Conservation (phyloP, 2,888 invertebrate species). For the Drosophila prostipennis region DNA sequence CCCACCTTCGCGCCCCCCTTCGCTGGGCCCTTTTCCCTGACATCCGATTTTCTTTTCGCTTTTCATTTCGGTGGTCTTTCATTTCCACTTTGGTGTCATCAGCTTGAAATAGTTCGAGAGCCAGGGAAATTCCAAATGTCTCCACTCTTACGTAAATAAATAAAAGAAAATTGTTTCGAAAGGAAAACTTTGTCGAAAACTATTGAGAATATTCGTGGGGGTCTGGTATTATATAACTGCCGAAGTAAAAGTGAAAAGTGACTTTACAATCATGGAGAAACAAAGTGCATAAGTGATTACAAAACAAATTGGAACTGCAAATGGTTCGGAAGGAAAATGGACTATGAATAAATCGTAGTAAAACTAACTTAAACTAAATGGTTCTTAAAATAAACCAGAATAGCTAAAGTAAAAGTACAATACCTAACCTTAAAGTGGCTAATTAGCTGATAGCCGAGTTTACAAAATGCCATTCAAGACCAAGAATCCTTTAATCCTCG, state of each 20-base stretch:
- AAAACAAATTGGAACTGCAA: conserved; percentile 44
- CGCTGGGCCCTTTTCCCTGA: conserved; percentile 47
- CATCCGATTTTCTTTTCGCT: conserved; percentile 64
- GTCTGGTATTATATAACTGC: conserved; percentile 59
- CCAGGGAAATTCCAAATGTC: conserved; percentile 30
- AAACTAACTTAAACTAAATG: conserved; percentile 1
- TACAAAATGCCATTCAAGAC: neutral
- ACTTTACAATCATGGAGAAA: conserved; percentile 36
- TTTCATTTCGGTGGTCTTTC: conserved; percentile 58
- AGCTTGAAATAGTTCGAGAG: conserved; percentile 57
- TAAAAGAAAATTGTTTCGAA: conserved; percentile 8
- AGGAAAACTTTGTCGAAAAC: neutral
- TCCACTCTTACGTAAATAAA: conserved; percentile 69
- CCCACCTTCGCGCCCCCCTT: neutral
- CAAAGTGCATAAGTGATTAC: conserved; percentile 65
- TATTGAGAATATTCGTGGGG: neutral
- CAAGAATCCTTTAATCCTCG: conserved; percentile 31
- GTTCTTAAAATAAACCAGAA: neutral
- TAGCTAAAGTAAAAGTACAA: neutral
- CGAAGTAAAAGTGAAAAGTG: conserved; percentile 53
- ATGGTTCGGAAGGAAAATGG: neutral
- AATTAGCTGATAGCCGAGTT: conserved; percentile 7
- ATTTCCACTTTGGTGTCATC: conserved; percentile 60
- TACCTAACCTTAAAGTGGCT: conserved; percentile 18
- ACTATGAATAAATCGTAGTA: neutral